Base-by-base conservation (phyloP, 1,140 invertebrate species). In the Polypedilum vanderplanki region DNA sequence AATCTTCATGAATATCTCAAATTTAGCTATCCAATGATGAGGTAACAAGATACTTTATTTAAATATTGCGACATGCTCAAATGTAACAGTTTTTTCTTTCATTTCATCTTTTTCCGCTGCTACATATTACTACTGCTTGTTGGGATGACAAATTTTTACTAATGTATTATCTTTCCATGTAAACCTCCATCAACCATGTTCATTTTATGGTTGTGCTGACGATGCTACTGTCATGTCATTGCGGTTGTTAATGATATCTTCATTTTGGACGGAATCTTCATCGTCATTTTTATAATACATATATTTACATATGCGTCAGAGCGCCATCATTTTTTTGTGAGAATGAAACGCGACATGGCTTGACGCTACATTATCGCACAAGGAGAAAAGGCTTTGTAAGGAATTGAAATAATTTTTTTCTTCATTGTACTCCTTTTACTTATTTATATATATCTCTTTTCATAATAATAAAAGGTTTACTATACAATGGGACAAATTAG, bases 1-100 rank as follows among this genome's bases (percentile, higher is more conserved):
- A 98, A 98, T 85, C 86, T 98, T 40, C 97, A 99, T 82, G 96
- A 98, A 82, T 98, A 99, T 82, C 85, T 99, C 2, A 96, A 96
- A 83, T 96, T 98, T 84, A 97, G 95, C 24, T 98, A 98, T 82
- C 96, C 96, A 0, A 87, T 93, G 78, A 92, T 97, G 88, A 70
- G 65, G 65, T 70, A 70, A 70, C 17, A 8, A 33, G 24, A 33
- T 33, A 33, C 24, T 33, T 33, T 33, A 33, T 33, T 33, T 33
- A 33, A 33, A 33, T 33, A 33, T 33, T 33, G 2, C 24, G 24
- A 33, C 24, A 33, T 33, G 24, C 24, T 33, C 1, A 33, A 33
- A 33, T 15, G 22, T 73, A 15, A n/a, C 40, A n/a, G 10, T 10
- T 40, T 9, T 73, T 33, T 73, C 12, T 57, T 12, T n/a, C 46